These are phyloP conservation scores for Epizoanthus stellaris DNA, from an alignment of 92 coral and sea anemone species.

Conservation along the genomic window DNA sequence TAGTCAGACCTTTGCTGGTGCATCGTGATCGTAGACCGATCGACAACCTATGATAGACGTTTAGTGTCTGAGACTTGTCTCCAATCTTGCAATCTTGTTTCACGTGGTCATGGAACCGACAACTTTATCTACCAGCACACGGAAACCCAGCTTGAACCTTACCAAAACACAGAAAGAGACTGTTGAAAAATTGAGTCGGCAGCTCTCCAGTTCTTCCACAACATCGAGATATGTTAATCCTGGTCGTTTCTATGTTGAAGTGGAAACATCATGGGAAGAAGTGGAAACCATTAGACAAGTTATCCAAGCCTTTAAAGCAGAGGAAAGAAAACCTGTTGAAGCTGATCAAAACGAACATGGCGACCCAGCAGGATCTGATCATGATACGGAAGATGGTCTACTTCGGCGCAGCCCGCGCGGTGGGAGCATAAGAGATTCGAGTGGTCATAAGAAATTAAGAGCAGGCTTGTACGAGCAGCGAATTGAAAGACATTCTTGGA, in stretches of 20 bases:
- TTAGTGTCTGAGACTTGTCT: too few relatives aligned
- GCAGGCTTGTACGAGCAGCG: not conserved
- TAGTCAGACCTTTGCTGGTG: too few relatives aligned
- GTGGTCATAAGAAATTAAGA: not conserved
- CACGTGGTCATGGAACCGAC: too few relatives aligned
- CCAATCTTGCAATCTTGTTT: too few relatives aligned
- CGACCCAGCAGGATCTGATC: not conserved
- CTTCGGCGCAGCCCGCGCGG: not conserved
- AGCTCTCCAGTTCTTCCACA: conserved; percentile 45
- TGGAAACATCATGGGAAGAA: conserved; percentile 32
- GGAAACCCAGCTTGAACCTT: conserved; percentile 35
- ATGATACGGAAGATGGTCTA: conserved; percentile 19
- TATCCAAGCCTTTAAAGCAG: conserved; percentile 13
- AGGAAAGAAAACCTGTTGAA: not conserved
- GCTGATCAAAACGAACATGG: not conserved
- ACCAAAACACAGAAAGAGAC: conserved; percentile 56
- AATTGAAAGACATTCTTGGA: not conserved
- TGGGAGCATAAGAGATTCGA: not conserved
- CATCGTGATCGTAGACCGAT: too few relatives aligned
- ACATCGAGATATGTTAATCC: conserved; percentile 60
- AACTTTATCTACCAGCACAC: too few relatives aligned
- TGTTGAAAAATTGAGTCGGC: conserved; percentile 53
- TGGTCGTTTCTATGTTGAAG: conserved; percentile 69
- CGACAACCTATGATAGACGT: too few relatives aligned
- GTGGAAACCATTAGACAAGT: not conserved